Evolutionary conservation across 2,888 invertebrate species (phyloP).

Genomic region (Ochropacha duplaris): DNA sequence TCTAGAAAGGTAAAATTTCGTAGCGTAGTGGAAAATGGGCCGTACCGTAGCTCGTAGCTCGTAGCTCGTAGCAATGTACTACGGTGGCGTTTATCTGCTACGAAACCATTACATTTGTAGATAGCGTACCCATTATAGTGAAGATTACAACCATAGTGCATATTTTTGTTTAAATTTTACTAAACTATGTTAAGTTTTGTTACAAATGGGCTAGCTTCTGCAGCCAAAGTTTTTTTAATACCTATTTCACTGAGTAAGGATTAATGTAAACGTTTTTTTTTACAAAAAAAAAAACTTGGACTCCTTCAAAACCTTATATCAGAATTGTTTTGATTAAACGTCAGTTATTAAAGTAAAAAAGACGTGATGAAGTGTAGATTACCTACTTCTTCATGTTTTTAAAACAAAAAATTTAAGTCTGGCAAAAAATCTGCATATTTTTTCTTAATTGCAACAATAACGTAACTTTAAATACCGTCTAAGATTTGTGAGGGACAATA

Average conservation of each 20-base stretch:
- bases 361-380: too few species aligned
- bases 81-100: not conserved
- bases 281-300: too few species aligned
- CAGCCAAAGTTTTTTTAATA: not conserved
- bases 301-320: too few species aligned
- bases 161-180: not conserved
- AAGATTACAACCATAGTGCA: not conserved
- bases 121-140: not conserved
- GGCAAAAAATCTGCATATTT: too few species aligned
- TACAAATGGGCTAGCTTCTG: not conserved
- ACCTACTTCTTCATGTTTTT: too few species aligned
- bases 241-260: not conserved
- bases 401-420: too few species aligned
- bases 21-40: not conserved
- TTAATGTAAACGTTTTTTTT: too few species aligned
- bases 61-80: not conserved
- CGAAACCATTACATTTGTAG: not conserved
- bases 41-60: not conserved
- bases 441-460: slow-evolving; percentile 14
- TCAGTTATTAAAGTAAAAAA: too few species aligned
- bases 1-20: not conserved
- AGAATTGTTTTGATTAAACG: too few species aligned
- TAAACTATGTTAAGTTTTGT: not conserved
- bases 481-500: slow-evolving; percentile 14
- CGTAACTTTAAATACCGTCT: slow-evolving; percentile 14